Base-by-base conservation (phyloP, 2,113 vertebrate genomes). In the Gasterosteus nipponicus region DNA sequence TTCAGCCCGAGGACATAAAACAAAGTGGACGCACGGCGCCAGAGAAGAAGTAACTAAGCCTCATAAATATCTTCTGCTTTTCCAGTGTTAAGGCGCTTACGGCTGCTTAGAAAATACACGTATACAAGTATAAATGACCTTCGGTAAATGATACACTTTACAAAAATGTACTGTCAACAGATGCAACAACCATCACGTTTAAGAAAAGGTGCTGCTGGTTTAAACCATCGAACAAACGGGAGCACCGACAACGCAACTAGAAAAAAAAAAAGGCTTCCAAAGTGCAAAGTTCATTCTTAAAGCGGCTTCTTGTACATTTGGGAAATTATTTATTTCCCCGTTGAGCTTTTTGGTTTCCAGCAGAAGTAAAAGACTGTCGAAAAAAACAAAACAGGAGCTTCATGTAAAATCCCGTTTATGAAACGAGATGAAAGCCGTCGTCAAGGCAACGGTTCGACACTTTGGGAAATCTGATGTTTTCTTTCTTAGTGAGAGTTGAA, bases 51-150 rank as follows among this genome's bases (percentile, higher is more conserved):
- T 9, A n/a, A 18, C 16, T 5, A 49, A 19, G 16, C 46, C 16
- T 19, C 46, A 49, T 18, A 19, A 49, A n/a, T 0, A 53, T 10
- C 49, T 53, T 16, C 44, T 47, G 86, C 81, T 83, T 82, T 78
- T 95, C 94, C 94, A 95, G 94, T 95, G 94, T 94, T 16, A 91
- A 93, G 90, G 92, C 91, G 92, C 87, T 68, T 77, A 66, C 46
- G 75, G 63, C 74, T 83, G 72, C 78, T 86, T 79, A 54, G 57
- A 83, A 81, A 83, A 85, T 31, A 77, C 54, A 79, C 75, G 5
- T 35, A 3, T 35, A 3, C 5, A 73, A 59, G 78, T 71, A 86
- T 73, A 86, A 63, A 86, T 71, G 80, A 79, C 69, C 69, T 89
- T 89, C 88, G 88, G 87, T 84, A 81, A 56, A 85, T 77, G 72